Conservation (phyloP, 2,888 invertebrate species). For the Drosophila nigritarsus region DNA sequence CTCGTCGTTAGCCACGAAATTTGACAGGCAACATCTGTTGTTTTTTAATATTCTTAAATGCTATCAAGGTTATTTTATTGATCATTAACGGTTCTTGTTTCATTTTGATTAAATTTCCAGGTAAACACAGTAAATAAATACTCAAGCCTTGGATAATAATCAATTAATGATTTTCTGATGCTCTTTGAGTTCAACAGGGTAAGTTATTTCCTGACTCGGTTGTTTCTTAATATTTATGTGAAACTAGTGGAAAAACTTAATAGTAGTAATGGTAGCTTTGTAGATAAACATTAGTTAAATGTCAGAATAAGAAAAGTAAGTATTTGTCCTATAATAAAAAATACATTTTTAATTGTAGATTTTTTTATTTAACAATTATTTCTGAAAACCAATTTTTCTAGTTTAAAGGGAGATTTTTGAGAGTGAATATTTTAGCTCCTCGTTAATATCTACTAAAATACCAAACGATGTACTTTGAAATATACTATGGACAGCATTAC, state of each 20-base stretch:
- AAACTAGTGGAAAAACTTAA: not conserved
- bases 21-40: constrained; percentile 69
- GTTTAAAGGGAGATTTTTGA: not conserved
- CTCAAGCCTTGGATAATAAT: not conserved
- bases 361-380: not conserved
- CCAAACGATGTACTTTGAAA: not conserved
- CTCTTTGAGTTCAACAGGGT: no score
- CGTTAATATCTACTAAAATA: not conserved
- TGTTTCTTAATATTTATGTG: not conserved
- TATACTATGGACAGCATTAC: not conserved
- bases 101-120: constrained; percentile 31
- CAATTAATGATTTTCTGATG: not conserved
- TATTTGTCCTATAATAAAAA: no score
- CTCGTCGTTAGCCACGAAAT: constrained; percentile 51
- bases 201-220: not conserved
- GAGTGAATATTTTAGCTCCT: not conserved
- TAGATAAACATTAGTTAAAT: not conserved
- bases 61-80: constrained; percentile 36
- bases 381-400: not conserved
- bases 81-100: constrained; percentile 42
- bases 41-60: constrained; percentile 28
- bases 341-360: no score
- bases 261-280: not conserved
- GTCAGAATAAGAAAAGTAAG: not conserved
- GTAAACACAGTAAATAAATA: constrained; percentile 15